phyloP scores from a whole-genome alignment of 2,113 vertebrate species.

The Nyctibius bracteatus region DNA sequence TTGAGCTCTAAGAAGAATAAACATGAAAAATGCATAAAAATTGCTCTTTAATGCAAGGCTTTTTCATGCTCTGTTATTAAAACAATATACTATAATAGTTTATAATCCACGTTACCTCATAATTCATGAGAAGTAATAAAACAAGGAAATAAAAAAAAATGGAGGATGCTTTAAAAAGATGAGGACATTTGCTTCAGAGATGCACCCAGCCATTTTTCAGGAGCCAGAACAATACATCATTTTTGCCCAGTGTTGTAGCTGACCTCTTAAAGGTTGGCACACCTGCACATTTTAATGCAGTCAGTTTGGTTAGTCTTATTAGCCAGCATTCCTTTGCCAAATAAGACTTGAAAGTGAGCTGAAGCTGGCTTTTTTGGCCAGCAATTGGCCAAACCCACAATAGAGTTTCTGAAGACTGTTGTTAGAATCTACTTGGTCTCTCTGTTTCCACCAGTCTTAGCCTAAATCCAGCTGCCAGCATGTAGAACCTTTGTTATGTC shows the following conservation, averaged over 20 bases:
- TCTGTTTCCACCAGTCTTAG: background rate
- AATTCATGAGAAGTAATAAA: constrained; percentile 32
- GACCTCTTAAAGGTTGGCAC: background rate
- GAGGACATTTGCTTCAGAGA: background rate
- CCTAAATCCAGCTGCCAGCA: background rate
- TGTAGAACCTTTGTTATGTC: background rate
- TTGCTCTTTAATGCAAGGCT: background rate
- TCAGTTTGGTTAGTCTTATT: background rate
- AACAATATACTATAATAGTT: background rate
- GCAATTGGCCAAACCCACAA: background rate
- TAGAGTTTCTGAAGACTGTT: background rate
- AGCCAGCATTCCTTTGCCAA: background rate
- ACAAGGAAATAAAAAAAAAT: background rate
- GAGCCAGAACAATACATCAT: background rate
- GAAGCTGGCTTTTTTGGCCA: background rate
- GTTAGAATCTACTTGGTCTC: background rate
- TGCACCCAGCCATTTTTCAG: background rate
- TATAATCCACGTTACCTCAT: background rate
- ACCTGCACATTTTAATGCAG: background rate
- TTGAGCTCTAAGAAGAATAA: constrained; percentile 58
- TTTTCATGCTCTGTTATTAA: constrained; percentile 49
- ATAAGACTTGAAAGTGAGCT: background rate
- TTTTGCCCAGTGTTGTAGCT: background rate
- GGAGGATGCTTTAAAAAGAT: background rate
- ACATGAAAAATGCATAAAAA: constrained; percentile 61